These are phyloP conservation scores for Chromis chromis DNA, from an alignment of 2,797 vertebrate genomes.

Conservation along the genomic window DNA sequence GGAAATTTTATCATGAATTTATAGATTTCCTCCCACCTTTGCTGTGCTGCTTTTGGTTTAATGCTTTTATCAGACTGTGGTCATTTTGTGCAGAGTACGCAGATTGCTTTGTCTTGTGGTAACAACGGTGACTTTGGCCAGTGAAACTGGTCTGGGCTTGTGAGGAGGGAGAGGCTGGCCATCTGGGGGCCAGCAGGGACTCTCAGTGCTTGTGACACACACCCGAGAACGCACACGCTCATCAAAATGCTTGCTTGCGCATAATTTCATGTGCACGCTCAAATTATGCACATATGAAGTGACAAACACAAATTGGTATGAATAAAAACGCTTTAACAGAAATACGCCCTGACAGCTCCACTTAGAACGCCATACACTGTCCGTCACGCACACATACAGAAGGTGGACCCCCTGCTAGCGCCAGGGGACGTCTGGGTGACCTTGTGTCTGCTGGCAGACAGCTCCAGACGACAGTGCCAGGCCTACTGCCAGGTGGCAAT, in stretches of 20 bases:
- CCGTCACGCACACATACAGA: constrained; percentile 53
- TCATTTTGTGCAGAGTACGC: constrained; percentile 38
- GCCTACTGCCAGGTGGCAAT: constrained; percentile 75
- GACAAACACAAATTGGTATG: constrained; percentile 55
- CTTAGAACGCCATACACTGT: constrained; percentile 45
- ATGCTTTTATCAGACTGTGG: constrained; percentile 1
- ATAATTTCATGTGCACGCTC: constrained; percentile 34
- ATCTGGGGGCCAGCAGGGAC: constrained; percentile 77
- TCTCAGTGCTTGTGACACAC: constrained; percentile 41
- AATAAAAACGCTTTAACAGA: constrained; percentile 46
- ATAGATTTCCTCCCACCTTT: constrained; percentile 5
- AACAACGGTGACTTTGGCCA: constrained; percentile 71
- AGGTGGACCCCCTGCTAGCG: constrained; percentile 55
- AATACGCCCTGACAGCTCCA: constrained; percentile 44
- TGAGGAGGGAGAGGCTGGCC: constrained; percentile 63
- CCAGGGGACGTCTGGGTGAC: constrained; percentile 74
- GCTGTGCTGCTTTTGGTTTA: constrained; percentile 8
- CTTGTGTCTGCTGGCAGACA: constrained; percentile 77
- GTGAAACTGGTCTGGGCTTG: constrained; percentile 38
- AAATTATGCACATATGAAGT: constrained; percentile 63
- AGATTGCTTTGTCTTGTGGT: constrained; percentile 46
- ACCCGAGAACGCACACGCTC: constrained; percentile 23
- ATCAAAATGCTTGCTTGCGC: constrained; percentile 29
- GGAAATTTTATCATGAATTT: background rate
- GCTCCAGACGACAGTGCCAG: constrained; percentile 72